A percentile compares a stretch with the other conserved stretches of the same genome.
Evolutionary conservation across 2,888 invertebrate species (phyloP).

Genomic region (Vannuccia rotundouncinata): DNA sequence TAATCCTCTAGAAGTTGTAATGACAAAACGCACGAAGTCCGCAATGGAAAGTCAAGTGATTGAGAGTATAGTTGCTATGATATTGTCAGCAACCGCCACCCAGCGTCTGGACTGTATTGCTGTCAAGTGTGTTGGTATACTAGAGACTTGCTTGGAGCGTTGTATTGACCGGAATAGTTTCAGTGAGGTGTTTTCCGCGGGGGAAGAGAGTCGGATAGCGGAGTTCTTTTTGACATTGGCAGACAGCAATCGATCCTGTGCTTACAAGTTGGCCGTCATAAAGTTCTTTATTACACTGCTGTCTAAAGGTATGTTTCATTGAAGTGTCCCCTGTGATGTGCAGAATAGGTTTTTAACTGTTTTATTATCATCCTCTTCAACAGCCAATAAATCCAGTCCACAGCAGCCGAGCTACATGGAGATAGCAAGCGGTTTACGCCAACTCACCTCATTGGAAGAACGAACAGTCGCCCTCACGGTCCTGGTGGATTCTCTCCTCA

Average conservation of each 20-base stretch:
- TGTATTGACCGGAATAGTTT: too few species aligned
- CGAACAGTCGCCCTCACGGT: too few species aligned
- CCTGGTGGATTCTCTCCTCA: too few species aligned
- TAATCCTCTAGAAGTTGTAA: constrained; percentile 63
- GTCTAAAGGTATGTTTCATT: not conserved
- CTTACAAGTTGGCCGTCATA: not conserved
- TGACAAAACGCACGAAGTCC: not conserved
- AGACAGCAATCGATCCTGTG: not conserved
- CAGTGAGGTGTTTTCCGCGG: not conserved
- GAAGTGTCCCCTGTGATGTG: too few species aligned
- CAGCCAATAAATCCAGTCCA: too few species aligned
- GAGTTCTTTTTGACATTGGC: not conserved
- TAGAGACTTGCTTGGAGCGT: not conserved
- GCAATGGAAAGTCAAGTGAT: too few species aligned
- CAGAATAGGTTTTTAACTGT: too few species aligned
- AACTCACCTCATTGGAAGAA: too few species aligned
- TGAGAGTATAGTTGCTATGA: not conserved
- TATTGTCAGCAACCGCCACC: not conserved
- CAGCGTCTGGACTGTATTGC: not conserved
- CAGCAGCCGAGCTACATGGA: not conserved
- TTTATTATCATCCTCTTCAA: too few species aligned
- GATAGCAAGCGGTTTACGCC: not conserved
- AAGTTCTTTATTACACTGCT: not conserved
- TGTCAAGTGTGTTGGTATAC: not conserved
- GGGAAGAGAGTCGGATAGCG: not conserved